These are phyloP conservation scores for Psammodynastes pulverulentus DNA, from an alignment of 2,113 vertebrate genomes.

Conservation along the genomic window DNA sequence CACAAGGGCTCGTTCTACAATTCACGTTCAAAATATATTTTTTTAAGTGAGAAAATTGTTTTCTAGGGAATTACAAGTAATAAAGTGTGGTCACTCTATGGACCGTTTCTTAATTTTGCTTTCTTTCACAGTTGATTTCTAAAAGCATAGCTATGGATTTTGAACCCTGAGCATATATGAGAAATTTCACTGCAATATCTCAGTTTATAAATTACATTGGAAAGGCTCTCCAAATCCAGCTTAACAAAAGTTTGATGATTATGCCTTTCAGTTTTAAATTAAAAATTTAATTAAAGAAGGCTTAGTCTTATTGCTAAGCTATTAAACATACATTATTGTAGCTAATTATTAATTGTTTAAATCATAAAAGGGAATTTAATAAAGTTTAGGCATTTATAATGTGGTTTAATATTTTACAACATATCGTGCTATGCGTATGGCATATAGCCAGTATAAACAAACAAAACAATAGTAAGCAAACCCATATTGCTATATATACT, in stretches of 20 bases:
- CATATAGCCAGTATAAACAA: background rate
- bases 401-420: background rate
- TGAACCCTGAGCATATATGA: background rate
- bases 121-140: background rate
- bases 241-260: background rate
- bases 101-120: background rate
- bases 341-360: background rate
- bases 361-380: no score
- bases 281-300: background rate
- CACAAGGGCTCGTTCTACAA: fast-evolving
- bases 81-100: background rate
- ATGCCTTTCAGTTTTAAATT: background rate
- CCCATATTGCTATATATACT: background rate
- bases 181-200: background rate
- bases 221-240: background rate
- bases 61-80: background rate
- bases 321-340: background rate
- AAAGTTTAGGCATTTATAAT: background rate
- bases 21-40: no score
- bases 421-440: background rate
- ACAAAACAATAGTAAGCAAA: background rate
- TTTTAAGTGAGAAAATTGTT: background rate
- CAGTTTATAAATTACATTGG: background rate
- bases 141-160: background rate
- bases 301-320: background rate